Evolutionary conservation across 2,113 vertebrate genomes (phyloP), one percentile per base, ranked within the genome.

Genomic region (Ariopsis seemanni): DNA sequence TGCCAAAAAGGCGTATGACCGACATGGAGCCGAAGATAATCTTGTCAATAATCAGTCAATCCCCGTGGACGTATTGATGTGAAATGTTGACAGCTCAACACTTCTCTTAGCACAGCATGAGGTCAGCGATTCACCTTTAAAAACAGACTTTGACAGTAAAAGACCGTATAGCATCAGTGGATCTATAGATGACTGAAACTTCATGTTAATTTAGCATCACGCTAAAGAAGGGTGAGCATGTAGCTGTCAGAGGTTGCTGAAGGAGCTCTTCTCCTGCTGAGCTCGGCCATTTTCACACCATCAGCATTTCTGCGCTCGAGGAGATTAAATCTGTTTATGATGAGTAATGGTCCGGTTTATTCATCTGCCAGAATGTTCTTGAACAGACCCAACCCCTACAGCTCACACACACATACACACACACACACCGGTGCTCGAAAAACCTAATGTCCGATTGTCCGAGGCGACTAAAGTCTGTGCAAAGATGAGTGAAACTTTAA

Each of bases 321-420:
- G 63, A 81, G 85, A 86, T 86, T 86, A 86, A 86, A 86, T 82
- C 78, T 69, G 85, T 86, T 86, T 86, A 86, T 86, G 85, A 86
- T 86, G 85, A 86, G 78, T 86, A 86, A 86, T 86, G 78, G 85
- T 71, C 77, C 34, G 30, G 85, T 86, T 86, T 86, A 86, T 86
- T 86, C 85, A 81, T 67, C 3, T 85, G 84, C 71, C 34, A 52
- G 27, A 57, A 82, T 55, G 14, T 57, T 81, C 62, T 42, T 20
- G n/a, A 80, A 48, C 11, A 60, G 18, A 30, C 78, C 30, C 72
- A 17, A 42, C 53, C 85, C 65, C 52, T 60, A 75, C 62, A 85
- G 34, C 82, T 84, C 15, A 71, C 55, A 78, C 72, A 52, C 67
- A 74, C 65, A 83, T 22, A 65, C 81, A 63, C 81, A 65, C 48